A percentile compares a stretch with the other conserved stretches of the same genome.
phyloP scores from a whole-genome alignment of 2,888 invertebrate species.

The Helobdella robusta region DNA sequence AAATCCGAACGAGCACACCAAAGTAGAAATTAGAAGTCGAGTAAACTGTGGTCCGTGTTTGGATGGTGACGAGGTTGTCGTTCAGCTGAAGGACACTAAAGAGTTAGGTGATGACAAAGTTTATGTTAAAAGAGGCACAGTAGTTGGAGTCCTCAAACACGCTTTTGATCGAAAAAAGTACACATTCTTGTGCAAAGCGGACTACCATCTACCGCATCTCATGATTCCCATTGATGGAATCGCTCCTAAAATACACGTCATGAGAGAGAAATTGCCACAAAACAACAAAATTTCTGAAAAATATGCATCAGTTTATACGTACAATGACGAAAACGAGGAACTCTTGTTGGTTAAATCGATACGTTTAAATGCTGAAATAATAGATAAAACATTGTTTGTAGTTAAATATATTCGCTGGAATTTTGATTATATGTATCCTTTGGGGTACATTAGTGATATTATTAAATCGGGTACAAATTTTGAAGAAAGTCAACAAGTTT shows the following conservation, averaged over 20 bases:
- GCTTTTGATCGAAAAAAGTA: slow-evolving; percentile 37
- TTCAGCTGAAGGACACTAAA: slow-evolving; percentile 17
- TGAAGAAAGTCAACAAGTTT: slow-evolving; percentile 36
- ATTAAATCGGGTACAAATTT: slow-evolving; percentile 36
- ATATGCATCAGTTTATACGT: not conserved
- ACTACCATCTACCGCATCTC: slow-evolving; percentile 38
- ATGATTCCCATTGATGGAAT: slow-evolving; percentile 41
- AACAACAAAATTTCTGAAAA: not conserved
- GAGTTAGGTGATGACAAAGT: slow-evolving; percentile 9
- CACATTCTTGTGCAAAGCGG: slow-evolving; percentile 42
- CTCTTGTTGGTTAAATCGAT: slow-evolving; percentile 39
- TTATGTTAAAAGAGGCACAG: slow-evolving; percentile 35
- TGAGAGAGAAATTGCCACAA: not conserved
- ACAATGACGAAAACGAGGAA: slow-evolving; percentile 31
- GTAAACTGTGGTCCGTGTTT: slow-evolving; percentile 30
- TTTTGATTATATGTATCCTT: slow-evolving; percentile 35
- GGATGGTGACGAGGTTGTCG: slow-evolving; percentile 29
- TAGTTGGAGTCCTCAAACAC: slow-evolving; percentile 40
- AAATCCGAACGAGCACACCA: slow-evolving; percentile 10
- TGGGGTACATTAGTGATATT: slow-evolving; percentile 42
- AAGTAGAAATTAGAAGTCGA: slow-evolving; percentile 26
- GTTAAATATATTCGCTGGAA: slow-evolving; percentile 43
- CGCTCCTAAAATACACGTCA: slow-evolving; percentile 34
- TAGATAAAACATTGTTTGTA: slow-evolving; percentile 39
- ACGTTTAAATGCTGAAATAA: slow-evolving; percentile 34